Evolutionary conservation across 2,888 invertebrate genomes (phyloP).

Genomic region (Allacma fusca): DNA sequence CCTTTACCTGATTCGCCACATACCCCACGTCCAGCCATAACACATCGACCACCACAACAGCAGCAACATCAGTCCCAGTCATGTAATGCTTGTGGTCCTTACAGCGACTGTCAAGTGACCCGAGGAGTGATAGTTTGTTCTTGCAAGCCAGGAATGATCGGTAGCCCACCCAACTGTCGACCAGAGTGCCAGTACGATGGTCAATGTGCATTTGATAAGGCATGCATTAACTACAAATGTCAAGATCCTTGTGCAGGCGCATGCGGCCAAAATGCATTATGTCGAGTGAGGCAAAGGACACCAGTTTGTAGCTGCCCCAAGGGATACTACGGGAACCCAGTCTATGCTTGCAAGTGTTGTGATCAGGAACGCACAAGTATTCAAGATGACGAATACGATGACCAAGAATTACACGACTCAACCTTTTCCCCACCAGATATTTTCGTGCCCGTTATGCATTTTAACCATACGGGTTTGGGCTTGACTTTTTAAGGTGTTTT

Average conservation of each 20-base stretch:
- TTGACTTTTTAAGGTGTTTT: too few relatives aligned
- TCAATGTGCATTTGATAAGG: slow-evolving; percentile 52
- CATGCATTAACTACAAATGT: slow-evolving; percentile 51
- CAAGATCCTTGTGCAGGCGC: slow-evolving; percentile 58
- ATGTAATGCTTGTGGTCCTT: slow-evolving; percentile 44
- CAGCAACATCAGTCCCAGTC: background rate
- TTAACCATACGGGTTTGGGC: background rate
- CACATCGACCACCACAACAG: too few relatives aligned
- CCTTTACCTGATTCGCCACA: background rate
- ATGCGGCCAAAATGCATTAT: slow-evolving; percentile 62
- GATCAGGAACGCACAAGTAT: background rate
- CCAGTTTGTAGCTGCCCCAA: slow-evolving; percentile 63
- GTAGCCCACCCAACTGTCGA: slow-evolving; percentile 56
- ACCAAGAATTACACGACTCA: slow-evolving; percentile 16
- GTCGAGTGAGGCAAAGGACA: slow-evolving; percentile 62
- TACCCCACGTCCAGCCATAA: background rate
- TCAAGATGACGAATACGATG: slow-evolving; percentile 28
- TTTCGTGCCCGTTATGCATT: background rate
- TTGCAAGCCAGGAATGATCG: slow-evolving; percentile 50
- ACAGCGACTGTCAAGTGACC: slow-evolving; percentile 49
- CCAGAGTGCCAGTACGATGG: slow-evolving; percentile 55
- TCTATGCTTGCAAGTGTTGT: slow-evolving; percentile 35
- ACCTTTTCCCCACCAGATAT: background rate
- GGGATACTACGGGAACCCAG: slow-evolving; percentile 62
- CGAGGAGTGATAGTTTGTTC: slow-evolving; percentile 53